Evolutionary conservation across 1,140 invertebrate genomes (phyloP).

Genomic region (Drosophila gunungcola): DNA sequence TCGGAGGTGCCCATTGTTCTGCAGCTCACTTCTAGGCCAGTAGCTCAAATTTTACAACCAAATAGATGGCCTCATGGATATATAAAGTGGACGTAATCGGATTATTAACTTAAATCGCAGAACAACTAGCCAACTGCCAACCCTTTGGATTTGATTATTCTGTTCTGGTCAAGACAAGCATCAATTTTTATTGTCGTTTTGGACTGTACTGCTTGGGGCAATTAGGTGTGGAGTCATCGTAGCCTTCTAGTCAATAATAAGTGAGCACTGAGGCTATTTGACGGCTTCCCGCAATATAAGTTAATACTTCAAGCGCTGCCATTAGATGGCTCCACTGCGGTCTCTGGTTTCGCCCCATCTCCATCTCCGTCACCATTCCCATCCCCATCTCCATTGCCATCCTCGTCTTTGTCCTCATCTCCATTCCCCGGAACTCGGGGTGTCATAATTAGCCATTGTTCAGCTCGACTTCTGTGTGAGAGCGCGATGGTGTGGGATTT

Average conservation of each 20-base stretch:
- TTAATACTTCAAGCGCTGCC: constrained; percentile 7
- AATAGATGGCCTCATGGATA: constrained; percentile 8
- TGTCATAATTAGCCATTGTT: constrained; percentile 46
- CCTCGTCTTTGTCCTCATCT: background rate
- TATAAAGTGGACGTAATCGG: constrained; percentile 26
- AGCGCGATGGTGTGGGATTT: background rate
- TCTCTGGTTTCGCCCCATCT: constrained; percentile 5
- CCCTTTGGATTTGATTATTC: background rate
- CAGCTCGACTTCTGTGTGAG: constrained; percentile 1
- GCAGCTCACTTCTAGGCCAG: no score
- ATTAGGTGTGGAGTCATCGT: constrained; percentile 13
- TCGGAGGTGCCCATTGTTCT: background rate
- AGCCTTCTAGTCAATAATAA: constrained; percentile 27
- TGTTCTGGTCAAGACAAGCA: constrained; percentile 9
- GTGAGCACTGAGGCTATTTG: background rate
- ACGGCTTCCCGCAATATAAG: constrained; percentile 1
- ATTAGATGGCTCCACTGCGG: constrained; percentile 10
- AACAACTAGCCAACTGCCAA: no score
- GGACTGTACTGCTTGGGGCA: constrained; percentile 27
- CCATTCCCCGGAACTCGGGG: background rate
- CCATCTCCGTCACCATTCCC: no score
- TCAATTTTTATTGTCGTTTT: constrained; percentile 39
- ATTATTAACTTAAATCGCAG: constrained; percentile 14
- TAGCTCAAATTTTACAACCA: background rate
- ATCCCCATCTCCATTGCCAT: no score